Conservation (phyloP, 2,888 invertebrate species). For the Sisyra terminalis region DNA sequence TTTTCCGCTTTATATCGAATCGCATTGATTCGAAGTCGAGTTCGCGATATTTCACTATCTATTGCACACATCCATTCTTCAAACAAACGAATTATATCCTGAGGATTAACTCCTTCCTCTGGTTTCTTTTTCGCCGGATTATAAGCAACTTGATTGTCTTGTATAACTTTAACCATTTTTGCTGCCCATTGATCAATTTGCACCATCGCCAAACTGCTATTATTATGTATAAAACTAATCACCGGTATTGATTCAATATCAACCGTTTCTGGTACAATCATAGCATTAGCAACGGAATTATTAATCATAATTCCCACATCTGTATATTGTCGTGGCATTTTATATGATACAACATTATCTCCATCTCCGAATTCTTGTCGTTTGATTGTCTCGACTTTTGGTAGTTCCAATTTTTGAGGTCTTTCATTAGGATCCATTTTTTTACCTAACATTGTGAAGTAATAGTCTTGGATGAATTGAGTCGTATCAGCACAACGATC, state of each 20-base stretch:
- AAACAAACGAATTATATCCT: conserved; percentile 18
- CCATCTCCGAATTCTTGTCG: neutral
- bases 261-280: neutral
- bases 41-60: conserved; percentile 36
- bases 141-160: neutral
- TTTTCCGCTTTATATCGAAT: conserved; percentile 29
- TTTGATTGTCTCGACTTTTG: neutral
- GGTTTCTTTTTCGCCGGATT: neutral
- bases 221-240: neutral
- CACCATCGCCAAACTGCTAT: neutral
- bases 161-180: neutral
- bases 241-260: neutral
- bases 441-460: conserved; percentile 19
- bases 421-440: conserved; percentile 3
- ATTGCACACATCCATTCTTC: conserved; percentile 41
- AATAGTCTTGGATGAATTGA: conserved; percentile 29
- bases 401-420: conserved; percentile 1
- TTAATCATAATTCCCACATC: conserved; percentile 7
- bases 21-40: conserved; percentile 29
- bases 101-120: no score
- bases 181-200: neutral
- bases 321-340: conserved; percentile 1
- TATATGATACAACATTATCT: neutral
- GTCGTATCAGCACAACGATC: conserved; percentile 33
- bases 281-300: neutral